Base-by-base conservation (phyloP, 2,888 invertebrate species). In the Eristalis pertinax region DNA sequence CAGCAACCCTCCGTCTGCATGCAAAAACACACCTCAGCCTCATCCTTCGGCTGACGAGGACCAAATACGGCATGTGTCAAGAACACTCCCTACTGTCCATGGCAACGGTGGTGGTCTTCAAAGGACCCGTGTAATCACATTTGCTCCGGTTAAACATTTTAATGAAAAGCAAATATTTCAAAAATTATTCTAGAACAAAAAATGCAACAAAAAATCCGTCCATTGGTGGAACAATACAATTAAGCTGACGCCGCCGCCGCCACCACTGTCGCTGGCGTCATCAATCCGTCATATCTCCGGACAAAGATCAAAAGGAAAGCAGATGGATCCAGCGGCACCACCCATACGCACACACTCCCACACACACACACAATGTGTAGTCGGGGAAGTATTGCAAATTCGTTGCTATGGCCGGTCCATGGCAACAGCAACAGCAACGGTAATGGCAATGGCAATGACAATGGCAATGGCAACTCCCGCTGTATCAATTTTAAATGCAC, bases 161-260 rank as follows among this genome's bases (percentile, higher is more conserved):
- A 86, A 86, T 86, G 86, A 86, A 86, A 86, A 82, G 86, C 75
- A 86, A 86, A 86, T 86, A 86, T 86, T 86, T 72, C 83, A 68
- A 72, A 82, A 78, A 64, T 58, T 13, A 13, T 73, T 77, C 73
- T 50, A 75, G 74, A 77, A 8, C 50, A 50, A 50, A 72, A 67
- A 72, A 63, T 15, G 22, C 2, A 56, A 29, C 22, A 13, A 41
- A 58, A 38, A 13, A 65, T 7, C 35, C 26, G 35, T 38, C 38
- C 72, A 56, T 13, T 8, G 41, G 32, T 73, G 56, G 77, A 82
- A 79, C 74, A 86, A 82, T 86, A 86, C 78, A 86, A 86, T 83
- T 83, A 78, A 78, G 62, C 26, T 2, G 26, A 26, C 26, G 26
- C 26, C 26, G 4, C 77, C 43, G 56, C 64, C 81, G 65, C 60